Base-by-base conservation (phyloP, 2,797 vertebrate species). In the Myioborus melanocephalus region DNA sequence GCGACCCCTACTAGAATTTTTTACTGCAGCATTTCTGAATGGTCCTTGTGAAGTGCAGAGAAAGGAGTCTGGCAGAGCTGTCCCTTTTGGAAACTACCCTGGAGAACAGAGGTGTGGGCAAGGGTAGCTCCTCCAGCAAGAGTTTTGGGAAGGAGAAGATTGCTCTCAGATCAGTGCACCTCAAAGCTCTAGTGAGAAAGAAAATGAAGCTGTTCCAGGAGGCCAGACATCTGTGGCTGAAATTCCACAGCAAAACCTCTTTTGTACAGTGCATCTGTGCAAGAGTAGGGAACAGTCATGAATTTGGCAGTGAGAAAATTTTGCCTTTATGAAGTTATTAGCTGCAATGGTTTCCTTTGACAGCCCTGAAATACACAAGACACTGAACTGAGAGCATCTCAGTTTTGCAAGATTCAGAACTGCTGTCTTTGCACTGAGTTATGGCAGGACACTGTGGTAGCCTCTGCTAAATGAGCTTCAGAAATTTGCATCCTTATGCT, bases 91-190 rank as follows among this genome's bases (percentile, higher is more conserved):
- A 60, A 69, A 19, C 14, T 12, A 4, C 35, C n/a, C 17, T 1
- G 2, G 20, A 69, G 22, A 41, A 30, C 37, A 57, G 23, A 1
- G 0, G 9, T 23, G 12, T 1, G 0, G 39, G 18, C 0, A 2
- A 75, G 37, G 9, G 44, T 14, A 18, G 24, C n/a, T 44, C 14
- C 34, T 8, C 15, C 12, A 50, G 60, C 24, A 15, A 47, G 34
- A 12, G 12, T 34, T 59, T 59, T 59, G 11, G 56, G 56, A 59
- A 37, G 39, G 12, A 8, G 59, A 59, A 60, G 46, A n/a, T 61
- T 72, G 30, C 16, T 55, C 15, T 73, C 24, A 16, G 4, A 35
- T 76, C 39, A 28, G 2, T 14, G 30, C 32, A 2, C 0, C 1
- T 86, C 30, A 68, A 18, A 78, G 19, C 50, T 61, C 14, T 34